These are phyloP conservation scores for Pipa parva DNA, from an alignment of 2,113 vertebrate species.

Conservation along the genomic window DNA sequence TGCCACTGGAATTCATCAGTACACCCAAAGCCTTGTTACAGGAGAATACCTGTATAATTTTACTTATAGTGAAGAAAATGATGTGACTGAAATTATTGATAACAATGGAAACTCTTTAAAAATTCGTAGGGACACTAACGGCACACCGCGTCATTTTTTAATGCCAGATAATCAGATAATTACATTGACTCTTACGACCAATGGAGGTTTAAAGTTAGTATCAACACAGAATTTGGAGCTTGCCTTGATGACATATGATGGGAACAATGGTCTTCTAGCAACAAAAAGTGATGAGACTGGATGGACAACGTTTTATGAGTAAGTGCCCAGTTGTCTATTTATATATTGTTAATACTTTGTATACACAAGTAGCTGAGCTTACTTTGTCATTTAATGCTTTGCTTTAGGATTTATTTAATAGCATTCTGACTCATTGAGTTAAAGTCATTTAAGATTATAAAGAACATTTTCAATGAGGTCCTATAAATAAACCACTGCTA, in stretches of 20 bases:
- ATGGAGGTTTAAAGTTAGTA: slow-evolving; percentile 84
- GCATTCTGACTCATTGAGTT: too few relatives aligned
- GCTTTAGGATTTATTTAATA: too few relatives aligned
- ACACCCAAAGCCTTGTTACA: slow-evolving; percentile 90
- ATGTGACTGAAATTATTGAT: slow-evolving; percentile 79
- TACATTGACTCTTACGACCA: slow-evolving; percentile 81
- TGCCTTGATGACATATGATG: slow-evolving; percentile 88
- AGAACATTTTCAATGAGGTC: too few relatives aligned
- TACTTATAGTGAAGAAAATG: slow-evolving; percentile 80
- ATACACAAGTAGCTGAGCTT: not conserved
- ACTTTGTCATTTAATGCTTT: too few relatives aligned
- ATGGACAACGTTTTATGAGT: slow-evolving; percentile 98
- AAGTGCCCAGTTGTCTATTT: slow-evolving; percentile 64
- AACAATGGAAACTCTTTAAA: slow-evolving; percentile 90
- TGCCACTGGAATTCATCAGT: slow-evolving; percentile 87
- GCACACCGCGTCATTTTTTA: slow-evolving; percentile 83
- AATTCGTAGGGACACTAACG: slow-evolving; percentile 78
- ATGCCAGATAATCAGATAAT: slow-evolving; percentile 93
- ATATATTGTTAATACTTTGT: too few relatives aligned
- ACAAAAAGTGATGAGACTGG: slow-evolving; percentile 97
- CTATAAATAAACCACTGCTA: too few relatives aligned
- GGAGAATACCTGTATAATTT: slow-evolving; percentile 95
- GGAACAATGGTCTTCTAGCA: slow-evolving; percentile 86
- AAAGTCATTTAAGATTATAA: too few relatives aligned
- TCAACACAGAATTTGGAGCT: slow-evolving; percentile 86